Conservation (phyloP, 2,797 vertebrate species). For the Hapalemur alaotrensis region DNA sequence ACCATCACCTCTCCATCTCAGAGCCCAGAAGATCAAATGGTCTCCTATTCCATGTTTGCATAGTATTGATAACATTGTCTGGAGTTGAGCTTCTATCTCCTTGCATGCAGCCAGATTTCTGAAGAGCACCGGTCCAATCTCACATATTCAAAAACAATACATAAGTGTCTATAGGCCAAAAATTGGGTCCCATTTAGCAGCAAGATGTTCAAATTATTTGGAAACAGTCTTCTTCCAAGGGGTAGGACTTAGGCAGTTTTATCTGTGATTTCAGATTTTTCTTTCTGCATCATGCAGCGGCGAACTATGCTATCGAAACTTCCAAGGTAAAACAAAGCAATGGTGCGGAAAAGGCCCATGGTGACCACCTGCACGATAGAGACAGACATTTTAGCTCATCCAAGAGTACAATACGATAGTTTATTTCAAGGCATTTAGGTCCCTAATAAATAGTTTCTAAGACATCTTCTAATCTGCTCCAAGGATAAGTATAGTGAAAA, state of each 20-base stretch:
- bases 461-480: neutral
- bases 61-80: constrained; percentile 71
- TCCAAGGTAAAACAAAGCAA: constrained; percentile 96
- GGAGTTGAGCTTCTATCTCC: constrained; percentile 61
- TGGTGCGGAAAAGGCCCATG: constrained; percentile 97
- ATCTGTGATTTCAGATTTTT: constrained; percentile 90
- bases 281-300: constrained; percentile 97
- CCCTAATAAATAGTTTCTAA: neutral
- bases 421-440: neutral
- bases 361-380: constrained; percentile 91
- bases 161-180: constrained; percentile 73
- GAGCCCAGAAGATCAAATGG: constrained; percentile 26
- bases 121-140: constrained; percentile 64
- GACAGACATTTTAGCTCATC: constrained; percentile 60
- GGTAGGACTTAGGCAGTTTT: constrained; percentile 90
- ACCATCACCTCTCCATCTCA: constrained; percentile 38
- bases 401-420: no score
- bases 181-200: constrained; percentile 79
- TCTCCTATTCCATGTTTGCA: constrained; percentile 79
- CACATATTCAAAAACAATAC: constrained; percentile 61
- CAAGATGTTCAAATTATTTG: constrained; percentile 78
- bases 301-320: constrained; percentile 98
- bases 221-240: constrained; percentile 68
- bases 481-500: neutral
- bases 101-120: constrained; percentile 64